phyloP scores from a whole-genome alignment of 2,797 vertebrate genomes.

The Darevskia nairensis region DNA sequence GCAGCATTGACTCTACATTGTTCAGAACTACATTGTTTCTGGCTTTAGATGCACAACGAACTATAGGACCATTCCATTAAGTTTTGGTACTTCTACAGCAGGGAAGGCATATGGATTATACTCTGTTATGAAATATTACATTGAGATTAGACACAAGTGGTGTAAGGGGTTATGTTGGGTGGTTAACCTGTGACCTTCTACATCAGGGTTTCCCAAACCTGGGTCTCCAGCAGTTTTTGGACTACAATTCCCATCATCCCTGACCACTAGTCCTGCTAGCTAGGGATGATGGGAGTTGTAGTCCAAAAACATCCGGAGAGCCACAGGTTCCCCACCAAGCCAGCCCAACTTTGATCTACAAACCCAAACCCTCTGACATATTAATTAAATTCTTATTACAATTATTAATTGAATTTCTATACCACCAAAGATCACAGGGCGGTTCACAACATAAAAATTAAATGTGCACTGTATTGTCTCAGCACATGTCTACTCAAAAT shows the following conservation, averaged over 20 bases:
- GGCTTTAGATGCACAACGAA: neutral
- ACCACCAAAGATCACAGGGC: too few species aligned
- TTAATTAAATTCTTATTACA: neutral
- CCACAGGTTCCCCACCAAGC: too few species aligned
- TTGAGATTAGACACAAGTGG: neutral
- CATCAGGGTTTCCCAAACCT: too few species aligned
- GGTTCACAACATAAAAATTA: neutral
- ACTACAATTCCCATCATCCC: too few species aligned
- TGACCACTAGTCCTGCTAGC: too few species aligned
- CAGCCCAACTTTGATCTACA: neutral
- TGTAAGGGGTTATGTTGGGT: neutral
- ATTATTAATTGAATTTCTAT: neutral
- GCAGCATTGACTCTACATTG: neutral
- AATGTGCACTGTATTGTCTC: neutral
- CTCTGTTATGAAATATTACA: neutral
- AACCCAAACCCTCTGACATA: neutral
- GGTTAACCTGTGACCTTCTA: too few species aligned
- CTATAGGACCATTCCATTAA: neutral
- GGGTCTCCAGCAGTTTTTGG: too few species aligned
- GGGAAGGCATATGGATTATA: too few species aligned
- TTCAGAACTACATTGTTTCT: neutral
- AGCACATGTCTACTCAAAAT: neutral
- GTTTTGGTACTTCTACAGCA: neutral
- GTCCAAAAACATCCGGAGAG: too few species aligned
- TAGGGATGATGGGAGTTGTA: too few species aligned